Evolutionary conservation across 2,888 invertebrate genomes (phyloP).

Genomic region (Aphidius colemani): DNA sequence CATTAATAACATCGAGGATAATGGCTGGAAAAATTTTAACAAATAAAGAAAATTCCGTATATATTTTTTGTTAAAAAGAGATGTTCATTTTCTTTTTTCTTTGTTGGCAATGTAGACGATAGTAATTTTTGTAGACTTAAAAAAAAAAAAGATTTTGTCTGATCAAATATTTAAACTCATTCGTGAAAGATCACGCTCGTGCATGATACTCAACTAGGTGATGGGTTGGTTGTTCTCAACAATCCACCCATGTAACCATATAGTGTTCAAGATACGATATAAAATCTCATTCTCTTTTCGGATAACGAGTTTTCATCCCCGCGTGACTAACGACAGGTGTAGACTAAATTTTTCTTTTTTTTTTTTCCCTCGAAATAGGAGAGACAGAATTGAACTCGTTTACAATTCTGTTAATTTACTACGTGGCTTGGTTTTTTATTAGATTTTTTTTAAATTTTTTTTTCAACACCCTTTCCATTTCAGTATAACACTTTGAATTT

Average conservation of each 20-base stretch:
- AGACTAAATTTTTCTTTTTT: neutral
- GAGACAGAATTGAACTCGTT: slow-evolving; percentile 19
- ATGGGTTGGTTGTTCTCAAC: slow-evolving; percentile 24
- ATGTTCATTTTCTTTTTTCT: too few relatives aligned
- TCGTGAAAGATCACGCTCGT: slow-evolving; percentile 35
- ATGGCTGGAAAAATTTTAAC: too few relatives aligned
- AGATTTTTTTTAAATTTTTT: neutral
- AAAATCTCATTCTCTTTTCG: slow-evolving; percentile 8
- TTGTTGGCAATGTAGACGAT: too few relatives aligned
- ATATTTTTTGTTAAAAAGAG: too few relatives aligned
- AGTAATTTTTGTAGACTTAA: too few relatives aligned
- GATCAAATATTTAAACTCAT: slow-evolving; percentile 45
- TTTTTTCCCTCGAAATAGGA: slow-evolving; percentile 15
- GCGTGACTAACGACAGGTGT: slow-evolving; percentile 22
- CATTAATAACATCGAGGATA: too few relatives aligned
- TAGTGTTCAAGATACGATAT: too few relatives aligned
- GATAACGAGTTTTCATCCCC: slow-evolving; percentile 31
- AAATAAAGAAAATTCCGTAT: too few relatives aligned
- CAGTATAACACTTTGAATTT: neutral
- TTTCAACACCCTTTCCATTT: neutral
- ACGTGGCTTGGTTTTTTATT: slow-evolving; percentile 6
- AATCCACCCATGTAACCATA: too few relatives aligned
- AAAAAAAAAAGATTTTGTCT: slow-evolving; percentile 26
- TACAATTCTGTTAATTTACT: slow-evolving; percentile 1
- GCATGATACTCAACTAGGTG: neutral